phyloP scores from a whole-genome alignment of 2,888 invertebrate species.

The Hyposoter dolosus region DNA sequence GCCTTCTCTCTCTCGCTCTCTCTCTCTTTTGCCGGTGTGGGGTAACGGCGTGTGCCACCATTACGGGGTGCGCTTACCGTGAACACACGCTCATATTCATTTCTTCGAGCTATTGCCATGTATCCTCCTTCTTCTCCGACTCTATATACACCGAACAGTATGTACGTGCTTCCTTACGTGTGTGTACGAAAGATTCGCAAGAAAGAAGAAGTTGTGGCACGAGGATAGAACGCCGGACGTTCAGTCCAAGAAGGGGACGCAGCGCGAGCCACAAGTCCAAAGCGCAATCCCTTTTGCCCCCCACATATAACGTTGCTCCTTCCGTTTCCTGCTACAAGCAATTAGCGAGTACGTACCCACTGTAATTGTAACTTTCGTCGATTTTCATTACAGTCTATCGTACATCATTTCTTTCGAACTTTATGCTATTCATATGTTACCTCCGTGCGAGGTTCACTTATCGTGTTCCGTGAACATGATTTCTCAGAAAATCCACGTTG shows the following conservation, averaged over 20 bases:
- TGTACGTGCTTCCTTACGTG: neutral
- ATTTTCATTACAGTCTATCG: constrained; percentile 60
- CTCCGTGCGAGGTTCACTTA: constrained; percentile 2
- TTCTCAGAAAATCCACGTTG: neutral
- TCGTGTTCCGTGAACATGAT: constrained; percentile 12
- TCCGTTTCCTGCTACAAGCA: constrained; percentile 74
- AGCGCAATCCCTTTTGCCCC: constrained; percentile 49
- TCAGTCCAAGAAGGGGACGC: constrained; percentile 59
- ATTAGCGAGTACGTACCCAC: constrained; percentile 73
- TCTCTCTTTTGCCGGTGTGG: constrained; percentile 57
- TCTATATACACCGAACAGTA: constrained; percentile 26
- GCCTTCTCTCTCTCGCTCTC: constrained; percentile 2
- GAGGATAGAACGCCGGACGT: constrained; percentile 60
- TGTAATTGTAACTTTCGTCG: constrained; percentile 68
- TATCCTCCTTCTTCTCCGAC: constrained; percentile 26
- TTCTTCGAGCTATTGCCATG: constrained; percentile 68
- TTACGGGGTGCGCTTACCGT: constrained; percentile 83
- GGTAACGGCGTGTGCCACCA: constrained; percentile 83
- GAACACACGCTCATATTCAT: constrained; percentile 83
- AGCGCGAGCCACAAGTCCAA: constrained; percentile 74
- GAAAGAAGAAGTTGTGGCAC: constrained; percentile 52
- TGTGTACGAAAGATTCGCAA: constrained; percentile 9
- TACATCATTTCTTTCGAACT: constrained; percentile 16
- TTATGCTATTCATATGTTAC: neutral
- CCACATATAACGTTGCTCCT: constrained; percentile 67